Evolutionary conservation across 2,113 vertebrate species (phyloP).

Genomic region (Struthio camelus): DNA sequence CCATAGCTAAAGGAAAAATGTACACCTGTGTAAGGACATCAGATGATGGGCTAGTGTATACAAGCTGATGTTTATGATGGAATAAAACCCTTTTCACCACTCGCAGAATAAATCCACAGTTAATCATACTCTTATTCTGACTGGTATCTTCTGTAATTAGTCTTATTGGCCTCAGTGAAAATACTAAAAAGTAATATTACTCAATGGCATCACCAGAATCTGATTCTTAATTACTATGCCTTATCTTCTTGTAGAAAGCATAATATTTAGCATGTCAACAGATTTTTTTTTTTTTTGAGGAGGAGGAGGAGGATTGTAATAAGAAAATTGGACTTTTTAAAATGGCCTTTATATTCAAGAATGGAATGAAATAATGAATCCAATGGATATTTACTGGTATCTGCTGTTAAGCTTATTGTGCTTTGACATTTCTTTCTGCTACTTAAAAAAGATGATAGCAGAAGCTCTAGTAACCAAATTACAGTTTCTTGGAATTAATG

Average conservation of each 20-base stretch:
- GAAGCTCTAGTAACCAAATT: conserved; percentile 31
- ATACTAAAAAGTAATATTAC: background rate
- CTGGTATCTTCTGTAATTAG: background rate
- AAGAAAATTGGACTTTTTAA: rapidly evolving
- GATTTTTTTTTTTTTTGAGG: background rate
- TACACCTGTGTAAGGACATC: background rate
- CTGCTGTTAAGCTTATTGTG: background rate
- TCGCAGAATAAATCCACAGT: background rate
- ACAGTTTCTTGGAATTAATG: conserved; percentile 47
- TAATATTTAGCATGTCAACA: background rate
- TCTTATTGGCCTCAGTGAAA: background rate
- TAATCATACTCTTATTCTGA: rapidly evolving
- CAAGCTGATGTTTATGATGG: background rate
- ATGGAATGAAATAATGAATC: background rate
- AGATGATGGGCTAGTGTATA: background rate
- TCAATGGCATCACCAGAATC: background rate
- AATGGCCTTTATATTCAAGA: background rate
- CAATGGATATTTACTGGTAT: background rate
- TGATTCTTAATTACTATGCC: background rate
- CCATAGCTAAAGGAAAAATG: background rate
- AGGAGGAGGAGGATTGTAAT: background rate
- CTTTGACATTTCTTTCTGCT: conserved; percentile 6
- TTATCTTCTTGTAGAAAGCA: background rate
- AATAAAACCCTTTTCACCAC: background rate
- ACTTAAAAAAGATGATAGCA: conserved; percentile 14